phyloP scores from a whole-genome alignment of 2,888 invertebrate species.

The Acanthosepion pharaonis region DNA sequence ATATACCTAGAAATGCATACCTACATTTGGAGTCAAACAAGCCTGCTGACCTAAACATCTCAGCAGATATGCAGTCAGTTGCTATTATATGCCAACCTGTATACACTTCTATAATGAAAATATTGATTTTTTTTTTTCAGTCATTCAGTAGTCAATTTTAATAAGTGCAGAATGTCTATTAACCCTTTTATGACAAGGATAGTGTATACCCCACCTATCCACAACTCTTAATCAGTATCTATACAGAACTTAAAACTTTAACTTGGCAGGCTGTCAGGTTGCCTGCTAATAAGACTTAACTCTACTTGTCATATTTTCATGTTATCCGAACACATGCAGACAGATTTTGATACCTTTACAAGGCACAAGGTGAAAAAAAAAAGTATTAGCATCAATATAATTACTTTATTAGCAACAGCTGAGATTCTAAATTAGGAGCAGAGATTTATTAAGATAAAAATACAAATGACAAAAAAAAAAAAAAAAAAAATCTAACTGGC shows the following conservation, averaged over 20 bases:
- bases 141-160: neutral
- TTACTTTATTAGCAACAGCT: neutral
- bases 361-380: neutral
- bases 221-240: neutral
- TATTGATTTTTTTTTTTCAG: neutral
- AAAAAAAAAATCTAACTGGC: neutral
- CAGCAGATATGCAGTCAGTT: neutral
- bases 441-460: neutral
- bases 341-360: neutral
- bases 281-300: slow-evolving; percentile 24
- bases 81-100: neutral
- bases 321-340: neutral
- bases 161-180: neutral
- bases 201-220: neutral
- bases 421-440: slow-evolving; percentile 4
- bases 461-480: neutral
- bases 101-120: neutral
- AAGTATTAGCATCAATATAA: neutral
- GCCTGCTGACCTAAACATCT: neutral
- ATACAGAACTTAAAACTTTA: neutral
- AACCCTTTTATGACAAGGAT: neutral
- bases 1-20: neutral
- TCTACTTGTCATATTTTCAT: neutral
- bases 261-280: neutral
- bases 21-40: neutral